Evolutionary conservation across 2,113 vertebrate genomes (phyloP).

Genomic region (Pachycephala philippinensis): DNA sequence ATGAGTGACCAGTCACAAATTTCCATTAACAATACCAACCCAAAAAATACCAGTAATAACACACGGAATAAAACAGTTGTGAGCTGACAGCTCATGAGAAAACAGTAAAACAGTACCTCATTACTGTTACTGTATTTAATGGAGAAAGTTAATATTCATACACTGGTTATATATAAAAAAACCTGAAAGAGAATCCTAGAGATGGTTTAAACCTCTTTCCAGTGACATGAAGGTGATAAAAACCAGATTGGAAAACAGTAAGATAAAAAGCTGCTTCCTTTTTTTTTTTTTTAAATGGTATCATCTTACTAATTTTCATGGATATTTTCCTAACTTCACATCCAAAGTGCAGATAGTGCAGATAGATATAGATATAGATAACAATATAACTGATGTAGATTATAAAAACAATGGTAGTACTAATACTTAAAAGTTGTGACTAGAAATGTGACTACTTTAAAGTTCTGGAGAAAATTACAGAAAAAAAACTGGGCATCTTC

Average conservation of each 20-base stretch:
- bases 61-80: neutral
- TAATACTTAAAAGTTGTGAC: neutral
- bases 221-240: neutral
- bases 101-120: neutral
- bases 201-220: neutral
- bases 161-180: neutral
- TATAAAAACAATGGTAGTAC: neutral
- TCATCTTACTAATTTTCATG: neutral
- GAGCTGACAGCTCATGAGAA: neutral
- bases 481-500: neutral
- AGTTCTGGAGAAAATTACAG: neutral
- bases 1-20: neutral
- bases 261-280: neutral
- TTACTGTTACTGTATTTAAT: neutral
- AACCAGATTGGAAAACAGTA: neutral
- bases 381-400: neutral
- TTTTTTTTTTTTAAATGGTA: neutral
- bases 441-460: neutral
- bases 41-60: neutral
- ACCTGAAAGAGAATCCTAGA: neutral
- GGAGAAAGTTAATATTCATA: neutral
- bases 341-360: neutral
- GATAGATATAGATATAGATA: no score
- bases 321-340: neutral
- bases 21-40: neutral